Evolutionary conservation across 2,888 invertebrate genomes (phyloP).

Genomic region (Autographa pulchrina): DNA sequence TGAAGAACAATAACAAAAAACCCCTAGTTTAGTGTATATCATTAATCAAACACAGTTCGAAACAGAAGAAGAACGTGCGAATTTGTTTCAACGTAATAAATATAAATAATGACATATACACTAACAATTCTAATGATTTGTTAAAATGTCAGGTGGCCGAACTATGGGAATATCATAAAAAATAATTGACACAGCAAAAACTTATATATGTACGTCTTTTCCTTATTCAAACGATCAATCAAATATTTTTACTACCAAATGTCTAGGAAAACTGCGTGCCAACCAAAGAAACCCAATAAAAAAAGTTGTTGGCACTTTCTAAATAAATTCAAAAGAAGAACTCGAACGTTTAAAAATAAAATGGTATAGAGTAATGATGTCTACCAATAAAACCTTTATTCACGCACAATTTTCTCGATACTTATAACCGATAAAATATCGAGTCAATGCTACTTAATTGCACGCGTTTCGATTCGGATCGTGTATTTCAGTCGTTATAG

Average conservation of each 20-base stretch:
- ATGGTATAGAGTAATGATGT: conserved; percentile 68
- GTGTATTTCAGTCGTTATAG: conserved; percentile 65
- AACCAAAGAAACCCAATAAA: conserved; percentile 9
- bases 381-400: conserved; percentile 71
- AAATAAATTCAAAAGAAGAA: conserved; percentile 42
- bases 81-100: neutral
- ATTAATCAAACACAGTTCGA: neutral
- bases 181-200: conserved; percentile 8
- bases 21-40: neutral
- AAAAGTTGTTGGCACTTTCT: conserved; percentile 53
- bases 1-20: neutral
- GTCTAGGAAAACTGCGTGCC: conserved; percentile 31
- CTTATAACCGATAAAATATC: conserved; percentile 64
- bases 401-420: conserved; percentile 73
- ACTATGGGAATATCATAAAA: conserved; percentile 20
- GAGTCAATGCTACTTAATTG: conserved; percentile 79
- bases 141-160: conserved; percentile 33
- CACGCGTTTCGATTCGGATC: conserved; percentile 67
- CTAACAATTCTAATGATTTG: conserved; percentile 7
- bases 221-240: conserved; percentile 8
- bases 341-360: conserved; percentile 51
- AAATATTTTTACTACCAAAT: conserved; percentile 11
- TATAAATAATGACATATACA: neutral
- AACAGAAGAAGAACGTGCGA: neutral
- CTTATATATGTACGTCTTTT: conserved; percentile 10